Base-by-base conservation (phyloP, 2,797 vertebrate species). In the Ciconia nigra region DNA sequence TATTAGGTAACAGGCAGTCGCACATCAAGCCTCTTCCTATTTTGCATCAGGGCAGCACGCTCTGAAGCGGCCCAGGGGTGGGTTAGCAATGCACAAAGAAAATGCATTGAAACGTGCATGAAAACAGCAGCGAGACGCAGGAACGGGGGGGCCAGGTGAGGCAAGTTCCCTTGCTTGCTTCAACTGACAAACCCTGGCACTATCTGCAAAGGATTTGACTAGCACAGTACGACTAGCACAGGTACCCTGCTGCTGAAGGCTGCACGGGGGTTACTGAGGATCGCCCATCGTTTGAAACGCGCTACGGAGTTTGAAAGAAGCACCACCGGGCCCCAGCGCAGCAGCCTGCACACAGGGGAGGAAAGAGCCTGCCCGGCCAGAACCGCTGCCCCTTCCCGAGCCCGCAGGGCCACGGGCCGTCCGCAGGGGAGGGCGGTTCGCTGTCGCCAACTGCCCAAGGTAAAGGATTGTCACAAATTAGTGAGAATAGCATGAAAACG, bases 191-290 rank as follows among this genome's bases (percentile, higher is more conserved):
- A 33, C 26, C 67, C 78, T 29, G 13, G 70, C 73, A 4, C 55
- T 8, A 4, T 3, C 61, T 24, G 71, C 41, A 3, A 19, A 47
- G 83, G 63, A 39, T 11, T 26, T 1, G 17, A 7, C 37, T 2
- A 14, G 87, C 46, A 2, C 31, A 7, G 58, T 12, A 41, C 0
- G 0, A 5, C 6, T 9, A 3, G 41, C 4, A 4, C 3, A 6
- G 59, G 46, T 5, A 7, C 20, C 39, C 42, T 20, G 33, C 22
- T 28, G 71, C 51, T 10, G 31, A 35, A 12, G 15, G 66, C 85
- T 14, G 46, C 89, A 3, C 16, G 3, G 65, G 62, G 52, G 2
- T 8, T 11, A 61, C 13, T 0, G 8, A 54, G n/a, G 44, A n/a
- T 28, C 84, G 6, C 58, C 49, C 84, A 21, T 29, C 3, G 0